Percentiles rank a stretch among this genome's conserved stretches.
Conservation (phyloP, 2,888 invertebrate genomes). For the Agrochola lychnidis region DNA sequence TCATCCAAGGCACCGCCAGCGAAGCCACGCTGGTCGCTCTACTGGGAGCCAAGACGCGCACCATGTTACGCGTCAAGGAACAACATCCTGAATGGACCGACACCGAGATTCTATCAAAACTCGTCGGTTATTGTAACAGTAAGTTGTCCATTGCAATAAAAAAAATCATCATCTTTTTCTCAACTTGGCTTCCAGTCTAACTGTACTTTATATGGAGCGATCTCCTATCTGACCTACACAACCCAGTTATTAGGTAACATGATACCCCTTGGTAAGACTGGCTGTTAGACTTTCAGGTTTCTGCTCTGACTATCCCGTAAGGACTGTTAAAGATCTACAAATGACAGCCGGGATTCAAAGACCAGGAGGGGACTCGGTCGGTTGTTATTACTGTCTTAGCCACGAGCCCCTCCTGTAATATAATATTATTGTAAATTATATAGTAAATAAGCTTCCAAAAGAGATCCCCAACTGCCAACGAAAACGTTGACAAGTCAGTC, state of each 20-base stretch:
- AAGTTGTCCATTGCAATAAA: constrained; percentile 75
- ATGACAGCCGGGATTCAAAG: not conserved
- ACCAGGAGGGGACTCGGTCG: not conserved
- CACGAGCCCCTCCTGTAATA: not conserved
- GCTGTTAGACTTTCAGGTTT: not conserved
- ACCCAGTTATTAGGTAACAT: not conserved
- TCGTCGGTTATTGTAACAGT: constrained; percentile 97
- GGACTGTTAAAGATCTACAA: not conserved
- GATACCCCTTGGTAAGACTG: not conserved
- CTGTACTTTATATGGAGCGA: not conserved
- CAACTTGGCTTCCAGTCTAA: not conserved
- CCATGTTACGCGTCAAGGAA: constrained; percentile 92
- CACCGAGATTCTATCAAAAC: constrained; percentile 93
- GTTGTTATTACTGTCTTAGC: no score
- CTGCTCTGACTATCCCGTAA: not conserved
- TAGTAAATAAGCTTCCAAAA: not conserved
- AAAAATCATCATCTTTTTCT: not conserved
- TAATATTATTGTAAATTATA: not conserved
- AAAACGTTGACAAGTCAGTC: not conserved
- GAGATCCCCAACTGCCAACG: not conserved
- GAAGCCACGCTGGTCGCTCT: constrained; percentile 98
- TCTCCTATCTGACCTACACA: not conserved
- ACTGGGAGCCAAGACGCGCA: constrained; percentile 96
- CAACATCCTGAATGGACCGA: constrained; percentile 94
- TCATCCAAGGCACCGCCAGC: constrained; percentile 98